Base-by-base conservation (phyloP, 2,888 invertebrate species). In the Aspidiotus rigidus region DNA sequence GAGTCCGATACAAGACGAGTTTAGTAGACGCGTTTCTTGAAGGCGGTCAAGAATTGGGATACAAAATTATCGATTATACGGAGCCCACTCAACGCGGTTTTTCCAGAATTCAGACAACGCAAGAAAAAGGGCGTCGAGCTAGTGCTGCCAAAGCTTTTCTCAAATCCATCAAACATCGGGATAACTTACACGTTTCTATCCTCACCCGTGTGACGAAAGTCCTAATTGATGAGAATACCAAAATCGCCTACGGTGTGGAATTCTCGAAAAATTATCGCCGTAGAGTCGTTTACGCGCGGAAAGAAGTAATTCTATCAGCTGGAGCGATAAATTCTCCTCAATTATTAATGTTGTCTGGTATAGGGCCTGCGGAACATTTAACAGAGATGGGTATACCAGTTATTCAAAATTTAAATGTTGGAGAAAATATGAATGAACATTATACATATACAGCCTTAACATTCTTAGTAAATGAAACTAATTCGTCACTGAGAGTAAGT, bases 251-350 rank as follows among this genome's bases (percentile, higher is more conserved):
- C 40, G 82, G 82, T 1, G 79, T 83, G 1, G 79, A 81, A 73
- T 80, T 81, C 73, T 73, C 77, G 0, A 75, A 75, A 49, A 75
- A 76, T 55, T 75, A 77, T 7, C 74, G 72, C 41, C 74, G 73
- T 10, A 74, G 77, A 64, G 73, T 64, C 7, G 76, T 81, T 2
- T 73, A 74, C 61, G 83, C 83, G 1, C 79, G 78, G 56, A 83
- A 81, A 73, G 84, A 84, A 75, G 81, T 86, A 0, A 84, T 87
- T 69, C 74, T 86, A 8, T 85, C 86, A 10, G 88, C 87, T 1
- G 89, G 92, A 0, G 84, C 90, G 0, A 85, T 93, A 72, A 89
- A 88, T 77, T 86, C 89, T 0, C 88, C 92, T 0, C 90, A 93
- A 77, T 76, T 93, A 11, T 77, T 84, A 42, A 80, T 83, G 81